Base-by-base conservation (phyloP, 1,140 invertebrate genomes). In the Ruditapes philippinarum region DNA sequence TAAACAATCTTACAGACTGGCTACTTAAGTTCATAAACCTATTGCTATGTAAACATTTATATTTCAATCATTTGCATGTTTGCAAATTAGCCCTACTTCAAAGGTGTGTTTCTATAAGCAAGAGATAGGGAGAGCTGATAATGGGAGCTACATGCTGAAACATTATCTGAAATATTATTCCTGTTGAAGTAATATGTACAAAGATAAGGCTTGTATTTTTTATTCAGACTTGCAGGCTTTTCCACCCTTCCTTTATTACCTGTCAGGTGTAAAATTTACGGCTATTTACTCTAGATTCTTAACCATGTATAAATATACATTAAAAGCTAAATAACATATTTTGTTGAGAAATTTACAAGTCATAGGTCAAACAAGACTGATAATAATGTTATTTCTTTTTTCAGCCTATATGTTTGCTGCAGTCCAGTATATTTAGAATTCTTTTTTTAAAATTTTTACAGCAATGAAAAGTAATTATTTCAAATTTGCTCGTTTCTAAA, bases 81-180 rank as follows among this genome's bases (percentile, higher is more conserved):
- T 31, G 42, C 70, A 74, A 74, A 74, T 74, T 45, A 74, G 3
- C 38, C 38, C 70, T 49, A 45, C 42, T 49, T 49, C 40, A 74
- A 74, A 74, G 40, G 22, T 49, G 25, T 31, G 40, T 28, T n/a
- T 49, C 70, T 74, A 42, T 54, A 78, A 54, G 49, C 74, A 57
- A n/a, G 42, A 19, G 74, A 78, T 78, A 78, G 54, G 45, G 28
- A 5, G 4, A 11, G 11, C n/a, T 33, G 74, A 78, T 78, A 78
- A 78, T 25, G 22, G 19, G 1, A 51, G 45, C 36, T 49, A 57
- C n/a, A 78, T 19, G 36, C 45, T 25, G 25, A 36, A 25, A 45
- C 49, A 78, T 54, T 78, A 78, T 78, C 49, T 51, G 28, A 17
- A 51, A 78, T 78, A 78, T 78, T 78, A 78, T 78, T 51, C 25